phyloP scores from a whole-genome alignment of 2,797 vertebrate species.

The Anolis apletophallus region DNA sequence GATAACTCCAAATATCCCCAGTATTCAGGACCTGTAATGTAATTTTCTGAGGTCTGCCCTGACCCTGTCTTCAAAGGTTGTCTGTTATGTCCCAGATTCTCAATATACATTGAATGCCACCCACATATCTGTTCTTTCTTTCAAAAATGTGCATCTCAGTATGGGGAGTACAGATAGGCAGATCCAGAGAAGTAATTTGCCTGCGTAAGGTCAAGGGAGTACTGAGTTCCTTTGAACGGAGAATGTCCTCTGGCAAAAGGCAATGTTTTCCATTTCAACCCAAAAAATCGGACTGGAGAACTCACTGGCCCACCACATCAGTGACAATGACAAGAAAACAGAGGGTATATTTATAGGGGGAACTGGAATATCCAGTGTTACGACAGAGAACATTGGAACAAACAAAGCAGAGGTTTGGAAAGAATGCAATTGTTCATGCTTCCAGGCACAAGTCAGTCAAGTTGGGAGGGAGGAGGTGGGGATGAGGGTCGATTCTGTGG shows the following conservation, averaged over 20 bases:
- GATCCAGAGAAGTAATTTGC: background rate
- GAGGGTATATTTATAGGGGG: slow-evolving; percentile 19
- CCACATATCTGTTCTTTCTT: background rate
- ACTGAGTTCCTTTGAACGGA: background rate
- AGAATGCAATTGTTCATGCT: slow-evolving; percentile 24
- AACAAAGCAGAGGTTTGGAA: slow-evolving; percentile 42
- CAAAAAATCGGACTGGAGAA: background rate
- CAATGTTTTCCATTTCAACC: slow-evolving; percentile 2
- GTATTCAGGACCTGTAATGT: no score
- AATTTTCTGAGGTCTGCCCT: no score
- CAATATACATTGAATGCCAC: background rate
- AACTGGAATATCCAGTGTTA: slow-evolving; percentile 30
- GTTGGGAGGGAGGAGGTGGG: slow-evolving; percentile 3
- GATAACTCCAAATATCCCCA: no score
- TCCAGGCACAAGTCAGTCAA: slow-evolving; percentile 31
- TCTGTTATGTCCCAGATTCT: background rate
- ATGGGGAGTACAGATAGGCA: background rate
- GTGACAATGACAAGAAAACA: slow-evolving; percentile 17
- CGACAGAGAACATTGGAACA: slow-evolving; percentile 32
- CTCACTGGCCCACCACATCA: background rate
- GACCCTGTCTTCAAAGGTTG: background rate
- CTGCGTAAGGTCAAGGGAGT: background rate
- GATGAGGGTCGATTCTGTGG: background rate
- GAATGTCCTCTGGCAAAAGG: slow-evolving; percentile 6
- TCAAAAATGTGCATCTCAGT: background rate